phyloP scores from a whole-genome alignment of 2,113 vertebrate species.

The Neodontobutis hainanensis region DNA sequence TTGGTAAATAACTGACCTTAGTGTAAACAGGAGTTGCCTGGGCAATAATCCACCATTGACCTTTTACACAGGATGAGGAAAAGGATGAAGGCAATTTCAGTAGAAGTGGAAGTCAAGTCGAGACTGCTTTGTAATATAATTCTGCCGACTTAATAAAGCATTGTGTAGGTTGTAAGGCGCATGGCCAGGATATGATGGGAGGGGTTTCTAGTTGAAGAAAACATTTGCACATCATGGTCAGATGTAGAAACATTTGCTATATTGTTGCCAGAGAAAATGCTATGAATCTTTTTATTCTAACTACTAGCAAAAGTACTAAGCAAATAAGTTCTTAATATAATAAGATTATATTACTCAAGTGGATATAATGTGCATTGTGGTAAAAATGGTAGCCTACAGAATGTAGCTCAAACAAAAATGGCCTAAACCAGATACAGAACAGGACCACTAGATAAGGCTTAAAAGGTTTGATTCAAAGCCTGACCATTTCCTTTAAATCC shows the following conservation, averaged over 20 bases:
- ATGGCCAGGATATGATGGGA: too few species aligned
- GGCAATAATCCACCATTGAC: background rate
- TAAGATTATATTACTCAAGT: too few species aligned
- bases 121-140: background rate
- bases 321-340: too few species aligned
- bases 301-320: too few species aligned
- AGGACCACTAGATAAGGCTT: background rate
- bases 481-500: conserved; percentile 19
- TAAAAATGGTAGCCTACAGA: background rate
- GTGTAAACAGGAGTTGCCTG: background rate
- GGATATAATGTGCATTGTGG: too few species aligned
- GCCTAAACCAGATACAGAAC: background rate
- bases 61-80: background rate
- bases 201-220: too few species aligned
- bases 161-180: background rate
- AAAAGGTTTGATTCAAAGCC: conserved; percentile 6
- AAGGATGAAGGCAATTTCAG: background rate
- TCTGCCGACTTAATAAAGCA: background rate
- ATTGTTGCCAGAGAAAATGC: too few species aligned
- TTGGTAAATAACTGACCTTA: too few species aligned
- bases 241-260: too few species aligned
- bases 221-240: too few species aligned
- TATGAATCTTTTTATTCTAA: too few species aligned
- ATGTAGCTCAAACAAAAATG: background rate
- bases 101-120: background rate